Conservation (phyloP, 2,113 vertebrate species). For the Oncorhynchus clarkii region DNA sequence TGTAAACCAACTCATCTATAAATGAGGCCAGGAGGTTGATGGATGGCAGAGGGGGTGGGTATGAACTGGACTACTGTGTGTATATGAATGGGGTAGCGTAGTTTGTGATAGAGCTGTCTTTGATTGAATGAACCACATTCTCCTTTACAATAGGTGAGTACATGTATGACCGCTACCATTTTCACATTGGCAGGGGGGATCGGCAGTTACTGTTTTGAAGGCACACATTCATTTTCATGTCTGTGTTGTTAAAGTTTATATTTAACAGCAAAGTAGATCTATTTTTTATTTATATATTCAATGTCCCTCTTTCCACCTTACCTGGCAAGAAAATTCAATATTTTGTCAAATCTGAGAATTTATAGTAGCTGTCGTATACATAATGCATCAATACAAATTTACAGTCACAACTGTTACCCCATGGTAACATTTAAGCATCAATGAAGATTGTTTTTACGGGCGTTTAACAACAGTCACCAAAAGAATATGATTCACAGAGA, state of each 20-base stretch:
- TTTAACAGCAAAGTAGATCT: too few relatives aligned
- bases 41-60: conserved; percentile 17
- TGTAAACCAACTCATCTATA: conserved; percentile 66
- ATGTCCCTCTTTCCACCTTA: background rate
- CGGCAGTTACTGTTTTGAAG: background rate
- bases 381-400: background rate
- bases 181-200: background rate
- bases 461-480: background rate
- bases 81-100: conserved; percentile 26
- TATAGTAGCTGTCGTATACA: background rate
- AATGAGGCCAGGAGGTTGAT: conserved; percentile 58
- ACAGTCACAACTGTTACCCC: background rate
- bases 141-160: background rate
- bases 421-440: background rate
- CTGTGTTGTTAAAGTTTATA: background rate
- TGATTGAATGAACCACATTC: background rate
- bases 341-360: background rate
- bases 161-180: background rate
- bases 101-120: conserved; percentile 23
- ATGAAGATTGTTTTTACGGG: conserved; percentile 1
- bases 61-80: conserved; percentile 25
- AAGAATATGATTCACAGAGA: too few relatives aligned
- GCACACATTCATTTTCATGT: background rate
- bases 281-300: background rate
- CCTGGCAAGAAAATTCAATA: background rate